Base-by-base conservation (phyloP, 2,888 invertebrate genomes). In the Caenorhabditis sp. region DNA sequence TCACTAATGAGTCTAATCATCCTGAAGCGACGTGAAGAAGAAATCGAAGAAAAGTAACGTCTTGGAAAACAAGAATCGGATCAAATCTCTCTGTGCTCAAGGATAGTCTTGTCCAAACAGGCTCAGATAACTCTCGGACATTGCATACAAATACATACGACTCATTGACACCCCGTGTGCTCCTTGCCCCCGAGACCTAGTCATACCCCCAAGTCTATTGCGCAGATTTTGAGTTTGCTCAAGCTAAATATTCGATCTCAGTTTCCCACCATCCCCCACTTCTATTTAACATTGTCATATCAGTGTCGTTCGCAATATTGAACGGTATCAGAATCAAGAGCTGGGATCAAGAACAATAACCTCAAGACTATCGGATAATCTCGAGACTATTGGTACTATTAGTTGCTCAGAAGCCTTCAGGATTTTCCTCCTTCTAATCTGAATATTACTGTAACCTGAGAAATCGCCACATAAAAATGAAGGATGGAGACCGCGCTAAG, bases 401-500 rank as follows among this genome's bases (percentile, higher is more conserved):
- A 47, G 7, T 19, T 38, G 38, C 38, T 47, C 19, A 3, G 31
- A 28, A 31, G n/a, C 58, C n/a, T 1, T 26, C n/a, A 28, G 19
- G 58, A 44, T 10, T 31, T n/a, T 28, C 41, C 22, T 38, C 44
- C 8, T 38, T n/a, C 26, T 47, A 64, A 44, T 56, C 61, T 19
- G 26, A 19, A 14, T 19, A 22, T 56, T 73, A 10, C 64, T 19
- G 19, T 26, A 51, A 28, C 70, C 59, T 69, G 49, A 24, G 51
- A 64, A 69, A 54, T 64, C 63, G 31, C 54, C 26, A 56, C 63
- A 59, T 49, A 70, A 85, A 80, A 73, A 85, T 85, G 85, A 85
- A 85, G 77, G 47, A 86, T 86, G 85, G 82, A 77, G 77, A 82
- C 75, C 66, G 84, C 82, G 63, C 64, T 87, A 69, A 81, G 81